Conservation (phyloP, 2,888 invertebrate species). For the Drosophila cognata region DNA sequence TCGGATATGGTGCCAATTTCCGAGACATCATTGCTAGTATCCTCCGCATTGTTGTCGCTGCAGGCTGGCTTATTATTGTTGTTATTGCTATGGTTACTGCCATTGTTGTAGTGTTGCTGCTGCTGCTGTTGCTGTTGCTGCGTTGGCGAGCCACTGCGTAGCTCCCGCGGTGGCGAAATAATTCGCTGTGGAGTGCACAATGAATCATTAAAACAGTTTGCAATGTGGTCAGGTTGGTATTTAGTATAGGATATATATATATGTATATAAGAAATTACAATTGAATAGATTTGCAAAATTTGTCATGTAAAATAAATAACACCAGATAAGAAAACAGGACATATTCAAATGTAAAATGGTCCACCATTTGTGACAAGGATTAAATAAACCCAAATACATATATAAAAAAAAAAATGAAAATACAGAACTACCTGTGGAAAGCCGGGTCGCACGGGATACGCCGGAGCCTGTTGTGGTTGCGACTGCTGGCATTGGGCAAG, state of each 20-base stretch:
- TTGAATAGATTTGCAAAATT: neutral
- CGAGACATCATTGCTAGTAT: slow-evolving; percentile 85
- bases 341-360: neutral
- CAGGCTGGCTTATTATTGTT: slow-evolving; percentile 60
- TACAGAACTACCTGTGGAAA: slow-evolving; percentile 89
- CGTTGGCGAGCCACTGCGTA: slow-evolving; percentile 77
- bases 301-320: neutral
- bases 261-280: neutral
- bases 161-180: slow-evolving; percentile 82
- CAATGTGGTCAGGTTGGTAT: neutral
- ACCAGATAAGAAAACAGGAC: neutral
- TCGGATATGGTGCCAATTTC: slow-evolving; percentile 85
- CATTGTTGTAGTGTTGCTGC: slow-evolving; percentile 46
- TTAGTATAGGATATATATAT: neutral
- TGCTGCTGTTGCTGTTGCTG: slow-evolving; percentile 59
- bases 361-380: neutral
- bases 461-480: slow-evolving; percentile 50
- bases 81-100: slow-evolving; percentile 56
- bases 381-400: neutral
- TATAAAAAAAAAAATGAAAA: neutral
- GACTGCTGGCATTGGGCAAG: slow-evolving; percentile 52
- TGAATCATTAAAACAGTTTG: neutral
- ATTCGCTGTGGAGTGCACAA: slow-evolving; percentile 72
- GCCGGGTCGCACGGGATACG: slow-evolving; percentile 92
- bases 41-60: slow-evolving; percentile 84